phyloP scores from a whole-genome alignment of 2,888 invertebrate genomes.

The Halictus ligatus region DNA sequence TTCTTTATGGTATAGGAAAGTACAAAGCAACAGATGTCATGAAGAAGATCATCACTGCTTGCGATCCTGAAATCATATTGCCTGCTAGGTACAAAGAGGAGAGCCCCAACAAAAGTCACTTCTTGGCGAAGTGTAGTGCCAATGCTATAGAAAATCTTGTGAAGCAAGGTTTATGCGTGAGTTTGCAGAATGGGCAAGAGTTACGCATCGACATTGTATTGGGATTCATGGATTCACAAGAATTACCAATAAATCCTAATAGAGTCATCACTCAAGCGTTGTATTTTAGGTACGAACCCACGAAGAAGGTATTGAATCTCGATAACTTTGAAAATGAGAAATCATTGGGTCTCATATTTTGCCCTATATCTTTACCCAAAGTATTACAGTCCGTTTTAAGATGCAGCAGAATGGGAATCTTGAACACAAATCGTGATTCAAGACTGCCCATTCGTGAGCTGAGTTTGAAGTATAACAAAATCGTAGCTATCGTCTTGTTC shows the following conservation, averaged over 20 bases:
- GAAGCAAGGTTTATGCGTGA: constrained; percentile 73
- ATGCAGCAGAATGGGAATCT: constrained; percentile 70
- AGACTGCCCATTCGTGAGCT: constrained; percentile 78
- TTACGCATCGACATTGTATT: constrained; percentile 78
- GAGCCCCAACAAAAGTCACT: constrained; percentile 72
- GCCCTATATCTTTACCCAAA: constrained; percentile 76
- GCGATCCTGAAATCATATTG: constrained; percentile 76
- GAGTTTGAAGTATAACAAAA: constrained; percentile 75
- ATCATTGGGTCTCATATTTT: constrained; percentile 75
- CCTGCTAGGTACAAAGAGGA: constrained; percentile 78
- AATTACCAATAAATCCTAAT: constrained; percentile 74
- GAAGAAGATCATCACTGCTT: constrained; percentile 70
- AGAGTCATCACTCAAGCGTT: constrained; percentile 72
- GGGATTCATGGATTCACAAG: constrained; percentile 73
- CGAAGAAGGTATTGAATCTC: constrained; percentile 76
- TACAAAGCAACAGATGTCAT: constrained; percentile 71
- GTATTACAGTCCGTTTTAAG: constrained; percentile 76
- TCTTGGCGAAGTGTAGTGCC: constrained; percentile 75
- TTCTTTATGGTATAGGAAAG: constrained; percentile 74
- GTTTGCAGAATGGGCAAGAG: constrained; percentile 67
- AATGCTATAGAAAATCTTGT: constrained; percentile 76
- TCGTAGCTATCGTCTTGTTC: constrained; percentile 70
- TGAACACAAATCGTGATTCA: constrained; percentile 66
- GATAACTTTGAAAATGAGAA: constrained; percentile 79
- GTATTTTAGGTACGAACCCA: constrained; percentile 73